Conservation (phyloP, 2,888 invertebrate species). For the Oxytorus armatus region DNA sequence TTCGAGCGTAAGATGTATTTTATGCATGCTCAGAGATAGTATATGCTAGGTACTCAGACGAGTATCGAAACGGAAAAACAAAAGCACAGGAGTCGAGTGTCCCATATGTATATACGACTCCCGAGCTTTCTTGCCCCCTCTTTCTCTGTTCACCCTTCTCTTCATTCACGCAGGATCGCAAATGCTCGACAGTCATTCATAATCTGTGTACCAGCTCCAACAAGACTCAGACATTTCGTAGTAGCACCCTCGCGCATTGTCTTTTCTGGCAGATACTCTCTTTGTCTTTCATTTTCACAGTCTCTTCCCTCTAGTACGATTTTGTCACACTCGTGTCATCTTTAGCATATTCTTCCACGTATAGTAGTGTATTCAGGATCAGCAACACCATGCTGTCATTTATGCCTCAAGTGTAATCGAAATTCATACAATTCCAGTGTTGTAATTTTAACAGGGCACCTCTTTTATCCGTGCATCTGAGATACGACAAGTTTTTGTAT, state of each 20-base stretch:
- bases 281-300: neutral
- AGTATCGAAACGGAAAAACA: slow-evolving; percentile 56
- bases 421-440: too few relatives aligned
- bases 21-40: neutral
- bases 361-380: too few relatives aligned
- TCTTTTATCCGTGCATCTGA: too few relatives aligned
- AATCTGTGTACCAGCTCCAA: slow-evolving; percentile 57
- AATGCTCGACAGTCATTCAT: slow-evolving; percentile 61
- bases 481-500: too few relatives aligned
- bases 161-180: slow-evolving; percentile 19
- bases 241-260: slow-evolving; percentile 55
- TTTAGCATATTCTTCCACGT: neutral
- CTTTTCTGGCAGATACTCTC: neutral
- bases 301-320: neutral
- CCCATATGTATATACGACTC: slow-evolving; percentile 11
- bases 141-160: slow-evolving; percentile 31
- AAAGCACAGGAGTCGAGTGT: slow-evolving; percentile 52
- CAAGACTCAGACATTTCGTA: slow-evolving; percentile 59
- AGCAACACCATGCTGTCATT: too few relatives aligned
- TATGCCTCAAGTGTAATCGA: too few relatives aligned
- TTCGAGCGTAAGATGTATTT: slow-evolving; percentile 11
- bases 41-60: slow-evolving; percentile 11
- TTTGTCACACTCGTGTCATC: neutral
- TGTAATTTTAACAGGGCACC: too few relatives aligned
- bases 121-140: slow-evolving; percentile 26